Base-by-base conservation (phyloP, 1,140 invertebrate species). In the Drosophila gunungcola region DNA sequence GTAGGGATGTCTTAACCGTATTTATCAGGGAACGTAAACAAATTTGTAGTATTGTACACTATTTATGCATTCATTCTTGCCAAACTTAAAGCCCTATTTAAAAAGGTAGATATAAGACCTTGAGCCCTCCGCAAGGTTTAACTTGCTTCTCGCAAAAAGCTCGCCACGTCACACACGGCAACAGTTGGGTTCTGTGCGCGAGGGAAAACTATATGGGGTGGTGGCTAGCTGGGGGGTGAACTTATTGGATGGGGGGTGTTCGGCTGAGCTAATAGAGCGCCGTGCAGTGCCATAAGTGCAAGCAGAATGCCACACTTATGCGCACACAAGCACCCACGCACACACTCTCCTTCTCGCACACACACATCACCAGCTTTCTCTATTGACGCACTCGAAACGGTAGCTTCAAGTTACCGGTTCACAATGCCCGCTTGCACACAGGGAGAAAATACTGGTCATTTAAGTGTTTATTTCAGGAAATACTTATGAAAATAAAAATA, bases 341-440 rank as follows among this genome's bases (percentile, higher is more conserved):
- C 21, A 52, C 29, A 39, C 10, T 12, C 16, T 6, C 32, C 12
- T n/a, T 21, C 4, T 51, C 21, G 27, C 60, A 52, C 63, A 45
- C 63, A 38, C 45, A 65, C 48, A 48, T 70, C 56, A 69, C 54
- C 54, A 72, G 83, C 75, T 78, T 80, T 80, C 82, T 83, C 83
- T 80, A 64, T 79, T 86, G 83, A 86, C 80, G 84, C 76, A 80
- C 56, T 83, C 63, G 62, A 63, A 56, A 82, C 42, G 48, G 32
- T 54, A 21, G 77, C 53, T 46, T 75, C 46, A 13, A 53, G 51
- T 73, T 61, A 74, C 57, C 72, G 57, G 57, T 57, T 48, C 45
- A 25, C 51, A 16, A n/a, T 68, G 27, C 29, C 49, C 68, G 51
- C 43, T 56, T 43, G 13, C 29, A 43, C 52, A 68, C 61, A 36